Evolutionary conservation across 1,140 invertebrate species (phyloP).

Genomic region (Hestina assimilis): DNA sequence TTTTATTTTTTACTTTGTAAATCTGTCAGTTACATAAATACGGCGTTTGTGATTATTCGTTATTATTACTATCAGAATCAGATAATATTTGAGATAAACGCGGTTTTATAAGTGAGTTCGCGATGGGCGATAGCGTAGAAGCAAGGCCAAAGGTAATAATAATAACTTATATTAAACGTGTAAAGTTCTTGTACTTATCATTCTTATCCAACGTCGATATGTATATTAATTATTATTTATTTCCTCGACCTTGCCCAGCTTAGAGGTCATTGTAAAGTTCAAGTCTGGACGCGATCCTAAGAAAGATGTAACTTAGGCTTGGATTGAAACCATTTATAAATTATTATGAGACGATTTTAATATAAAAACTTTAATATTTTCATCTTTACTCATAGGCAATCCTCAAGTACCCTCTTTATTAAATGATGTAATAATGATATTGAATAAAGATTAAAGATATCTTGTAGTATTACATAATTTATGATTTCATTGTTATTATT

Average conservation of each 20-base stretch:
- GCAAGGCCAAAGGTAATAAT: slow-evolving; percentile 31
- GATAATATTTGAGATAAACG: neutral
- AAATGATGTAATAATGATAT: too few relatives aligned
- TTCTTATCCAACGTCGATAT: neutral
- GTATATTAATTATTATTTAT: slow-evolving; percentile 12
- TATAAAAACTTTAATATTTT: neutral
- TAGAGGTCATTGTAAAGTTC: slow-evolving; percentile 27
- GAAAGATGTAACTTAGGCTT: neutral
- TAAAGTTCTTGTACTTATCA: slow-evolving; percentile 24
- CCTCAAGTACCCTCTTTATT: too few relatives aligned
- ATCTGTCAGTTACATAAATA: slow-evolving; percentile 16
- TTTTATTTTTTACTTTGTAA: too few relatives aligned
- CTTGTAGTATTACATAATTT: too few relatives aligned
- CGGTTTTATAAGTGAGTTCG: slow-evolving; percentile 15
- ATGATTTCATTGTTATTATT: too few relatives aligned
- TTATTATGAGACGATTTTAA: too few relatives aligned
- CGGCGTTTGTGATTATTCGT: neutral
- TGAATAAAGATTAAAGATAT: too few relatives aligned
- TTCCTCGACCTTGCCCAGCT: slow-evolving; percentile 21
- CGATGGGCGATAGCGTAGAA: slow-evolving; percentile 32
- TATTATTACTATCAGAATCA: neutral
- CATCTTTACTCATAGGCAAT: too few relatives aligned
- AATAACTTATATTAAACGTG: slow-evolving; percentile 14
- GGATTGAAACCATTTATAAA: neutral
- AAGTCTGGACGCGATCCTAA: slow-evolving; percentile 7